A percentile compares a stretch with the other conserved stretches of the same genome.
Evolutionary conservation across 2,113 vertebrate genomes (phyloP).

Genomic region (Ochotona princeps): DNA sequence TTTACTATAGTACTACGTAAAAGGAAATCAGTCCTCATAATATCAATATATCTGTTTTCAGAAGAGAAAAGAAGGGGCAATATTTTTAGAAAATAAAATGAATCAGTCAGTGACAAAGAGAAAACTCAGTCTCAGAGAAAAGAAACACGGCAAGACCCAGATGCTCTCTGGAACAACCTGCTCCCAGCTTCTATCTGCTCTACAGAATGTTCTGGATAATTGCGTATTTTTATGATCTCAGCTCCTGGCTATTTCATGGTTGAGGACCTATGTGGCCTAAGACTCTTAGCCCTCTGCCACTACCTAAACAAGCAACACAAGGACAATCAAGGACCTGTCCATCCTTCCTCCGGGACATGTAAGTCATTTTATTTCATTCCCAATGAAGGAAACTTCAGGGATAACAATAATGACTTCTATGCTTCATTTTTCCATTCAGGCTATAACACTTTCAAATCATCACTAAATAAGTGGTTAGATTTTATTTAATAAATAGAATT

Average conservation of each 20-base stretch:
- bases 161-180: background rate
- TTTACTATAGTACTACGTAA: background rate
- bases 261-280: background rate
- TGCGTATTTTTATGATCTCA: background rate
- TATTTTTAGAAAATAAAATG: background rate
- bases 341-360: background rate
- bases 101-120: background rate
- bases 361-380: background rate
- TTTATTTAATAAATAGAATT: background rate
- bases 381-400: background rate
- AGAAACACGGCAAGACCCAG: slow-evolving; percentile 14
- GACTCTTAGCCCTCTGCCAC: background rate
- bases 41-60: background rate
- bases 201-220: background rate
- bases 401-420: background rate
- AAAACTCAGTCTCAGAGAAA: slow-evolving; percentile 19
- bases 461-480: background rate
- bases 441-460: slow-evolving; percentile 18
- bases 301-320: background rate
- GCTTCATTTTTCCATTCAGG: background rate
- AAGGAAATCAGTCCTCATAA: background rate
- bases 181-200: background rate
- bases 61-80: background rate
- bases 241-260: background rate
- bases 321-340: background rate